Evolutionary conservation across 2,888 invertebrate species (phyloP).

Genomic region (Mesorhabditis spiculigera): DNA sequence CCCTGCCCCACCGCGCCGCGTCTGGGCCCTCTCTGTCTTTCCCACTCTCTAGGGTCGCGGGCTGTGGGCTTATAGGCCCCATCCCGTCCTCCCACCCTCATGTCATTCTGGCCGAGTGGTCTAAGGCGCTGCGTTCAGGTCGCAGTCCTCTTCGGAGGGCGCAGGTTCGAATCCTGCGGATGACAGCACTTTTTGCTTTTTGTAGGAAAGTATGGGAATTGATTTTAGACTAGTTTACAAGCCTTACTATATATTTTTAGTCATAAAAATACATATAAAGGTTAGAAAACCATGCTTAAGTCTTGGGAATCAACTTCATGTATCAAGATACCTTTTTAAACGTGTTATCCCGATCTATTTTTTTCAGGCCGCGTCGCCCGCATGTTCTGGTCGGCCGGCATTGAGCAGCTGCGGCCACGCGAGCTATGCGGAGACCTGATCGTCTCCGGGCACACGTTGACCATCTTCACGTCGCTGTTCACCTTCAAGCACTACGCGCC

Average conservation of each 20-base stretch:
- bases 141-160: conserved; percentile 67
- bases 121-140: conserved; percentile 80
- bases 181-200: conserved; percentile 16
- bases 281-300: too few species aligned
- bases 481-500: conserved; percentile 45
- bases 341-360: too few species aligned
- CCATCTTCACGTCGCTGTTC: conserved; percentile 44
- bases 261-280: too few species aligned
- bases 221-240: too few species aligned
- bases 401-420: conserved; percentile 34
- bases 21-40: too few species aligned
- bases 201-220: neutral
- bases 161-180: conserved; percentile 50
- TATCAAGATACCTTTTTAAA: too few species aligned
- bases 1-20: too few species aligned
- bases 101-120: conserved; percentile 68
- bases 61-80: too few species aligned
- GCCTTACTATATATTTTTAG: too few species aligned
- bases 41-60: too few species aligned
- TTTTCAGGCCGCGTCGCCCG: conserved; percentile 29
- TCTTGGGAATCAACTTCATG: too few species aligned
- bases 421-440: conserved; percentile 56
- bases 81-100: neutral
- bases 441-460: conserved; percentile 55
- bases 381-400: conserved; percentile 55